Evolutionary conservation across 2,113 vertebrate genomes (phyloP).

Genomic region (Morone chrysops): DNA sequence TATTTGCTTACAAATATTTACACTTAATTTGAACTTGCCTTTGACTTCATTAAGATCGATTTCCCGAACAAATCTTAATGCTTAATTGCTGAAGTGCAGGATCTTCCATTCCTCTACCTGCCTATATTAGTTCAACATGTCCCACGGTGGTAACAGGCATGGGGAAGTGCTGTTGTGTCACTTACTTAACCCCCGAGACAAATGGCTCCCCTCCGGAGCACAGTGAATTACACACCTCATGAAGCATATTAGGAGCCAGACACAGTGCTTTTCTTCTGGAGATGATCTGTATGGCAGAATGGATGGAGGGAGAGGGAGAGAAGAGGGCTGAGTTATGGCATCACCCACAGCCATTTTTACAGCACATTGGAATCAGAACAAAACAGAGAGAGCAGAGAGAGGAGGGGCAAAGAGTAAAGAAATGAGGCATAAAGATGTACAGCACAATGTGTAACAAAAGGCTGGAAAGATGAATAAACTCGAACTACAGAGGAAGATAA

Average conservation of each 20-base stretch:
- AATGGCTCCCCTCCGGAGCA: constrained; percentile 89
- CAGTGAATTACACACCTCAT: constrained; percentile 95
- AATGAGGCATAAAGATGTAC: constrained; percentile 44
- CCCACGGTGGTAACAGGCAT: constrained; percentile 84
- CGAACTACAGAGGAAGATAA: constrained; percentile 48
- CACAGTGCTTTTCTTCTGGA: constrained; percentile 90
- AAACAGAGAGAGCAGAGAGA: constrained; percentile 55
- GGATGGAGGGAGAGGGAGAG: constrained; percentile 58
- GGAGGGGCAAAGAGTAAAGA: constrained; percentile 44
- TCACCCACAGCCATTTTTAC: constrained; percentile 88
- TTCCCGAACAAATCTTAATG: constrained; percentile 66
- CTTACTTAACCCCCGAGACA: constrained; percentile 95
- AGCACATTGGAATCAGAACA: constrained; percentile 69
- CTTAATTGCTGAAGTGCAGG: constrained; percentile 68
- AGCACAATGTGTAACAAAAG: constrained; percentile 50
- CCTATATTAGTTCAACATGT: constrained; percentile 77
- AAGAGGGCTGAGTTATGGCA: constrained; percentile 91
- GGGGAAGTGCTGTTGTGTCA: constrained; percentile 90
- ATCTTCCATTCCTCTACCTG: constrained; percentile 71
- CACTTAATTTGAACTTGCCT: constrained; percentile 62
- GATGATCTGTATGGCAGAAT: constrained; percentile 88
- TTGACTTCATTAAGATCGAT: constrained; percentile 66
- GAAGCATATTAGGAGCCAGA: constrained; percentile 93
- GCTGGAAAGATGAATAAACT: constrained; percentile 53
- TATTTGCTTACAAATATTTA: constrained; percentile 69